Percentiles rank a stretch among this genome's conserved stretches.
These are phyloP conservation scores for Agrotis segetum DNA, from an alignment of 2,888 invertebrate species.

Conservation along the genomic window DNA sequence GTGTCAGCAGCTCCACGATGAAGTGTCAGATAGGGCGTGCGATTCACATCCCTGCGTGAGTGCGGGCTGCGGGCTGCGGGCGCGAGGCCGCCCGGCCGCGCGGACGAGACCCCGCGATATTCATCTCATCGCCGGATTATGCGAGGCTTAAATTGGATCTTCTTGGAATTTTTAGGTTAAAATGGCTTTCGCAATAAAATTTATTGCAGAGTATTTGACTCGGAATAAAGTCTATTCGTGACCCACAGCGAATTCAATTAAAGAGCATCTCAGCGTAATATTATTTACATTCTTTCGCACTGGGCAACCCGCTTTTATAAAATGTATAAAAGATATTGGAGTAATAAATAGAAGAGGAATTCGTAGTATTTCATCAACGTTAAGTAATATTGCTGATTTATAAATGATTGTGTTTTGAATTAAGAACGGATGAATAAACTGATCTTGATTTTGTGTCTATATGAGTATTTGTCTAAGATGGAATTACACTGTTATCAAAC, in stretches of 20 bases:
- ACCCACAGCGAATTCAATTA: conserved; percentile 83
- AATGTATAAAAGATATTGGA: conserved; percentile 68
- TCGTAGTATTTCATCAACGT: conserved; percentile 56
- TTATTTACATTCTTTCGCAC: conserved; percentile 77
- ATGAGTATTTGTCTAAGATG: conserved; percentile 14
- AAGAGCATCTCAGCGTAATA: conserved; percentile 79
- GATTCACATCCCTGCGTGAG: conserved; percentile 44
- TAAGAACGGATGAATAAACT: conserved; percentile 33
- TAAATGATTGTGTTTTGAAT: conserved; percentile 33
- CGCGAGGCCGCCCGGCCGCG: conserved; percentile 36
- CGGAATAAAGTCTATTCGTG: conserved; percentile 82
- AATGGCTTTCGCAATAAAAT: conserved; percentile 85
- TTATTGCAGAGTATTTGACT: conserved; percentile 85
- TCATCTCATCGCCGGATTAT: conserved; percentile 84
- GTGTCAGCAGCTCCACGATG: conserved; percentile 57
- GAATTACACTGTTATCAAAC: conserved; percentile 45
- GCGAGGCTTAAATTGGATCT: conserved; percentile 86
- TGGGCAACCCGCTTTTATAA: conserved; percentile 67
- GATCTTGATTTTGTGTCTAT: conserved; percentile 13
- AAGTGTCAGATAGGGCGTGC: conserved; percentile 56
- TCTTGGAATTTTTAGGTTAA: conserved; percentile 86
- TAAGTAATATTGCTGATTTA: conserved; percentile 52
- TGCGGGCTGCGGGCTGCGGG: conserved; percentile 53
- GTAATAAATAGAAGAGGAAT: conserved; percentile 64
- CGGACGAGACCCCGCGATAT: conserved; percentile 75